Evolutionary conservation across 2,797 vertebrate species (phyloP).

Genomic region (Cuniculus paca): DNA sequence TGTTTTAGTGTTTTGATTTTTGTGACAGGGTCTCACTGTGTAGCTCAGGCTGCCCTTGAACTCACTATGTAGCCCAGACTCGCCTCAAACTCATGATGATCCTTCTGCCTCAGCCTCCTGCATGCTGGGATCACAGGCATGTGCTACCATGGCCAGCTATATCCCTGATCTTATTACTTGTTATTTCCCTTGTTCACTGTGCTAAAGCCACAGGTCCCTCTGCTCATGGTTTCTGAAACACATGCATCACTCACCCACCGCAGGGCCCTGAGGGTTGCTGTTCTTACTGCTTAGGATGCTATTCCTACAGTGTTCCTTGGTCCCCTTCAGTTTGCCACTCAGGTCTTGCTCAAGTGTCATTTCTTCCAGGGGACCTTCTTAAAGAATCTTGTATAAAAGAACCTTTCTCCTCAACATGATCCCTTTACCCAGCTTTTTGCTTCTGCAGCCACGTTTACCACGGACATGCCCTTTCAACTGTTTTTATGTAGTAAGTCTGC

Average conservation of each 20-base stretch:
- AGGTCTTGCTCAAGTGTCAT: background rate
- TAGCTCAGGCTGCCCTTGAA: background rate
- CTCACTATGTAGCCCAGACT: background rate
- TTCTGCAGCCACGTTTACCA: background rate
- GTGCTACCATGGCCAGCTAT: background rate
- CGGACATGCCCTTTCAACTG: background rate
- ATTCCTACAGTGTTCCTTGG: background rate
- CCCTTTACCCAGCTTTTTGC: background rate
- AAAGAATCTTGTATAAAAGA: background rate
- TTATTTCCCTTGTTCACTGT: background rate
- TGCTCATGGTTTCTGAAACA: background rate
- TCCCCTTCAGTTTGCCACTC: background rate
- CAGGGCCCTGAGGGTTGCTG: background rate
- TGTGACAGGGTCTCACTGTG: background rate
- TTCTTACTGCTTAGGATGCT: background rate
- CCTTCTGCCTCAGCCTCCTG: background rate
- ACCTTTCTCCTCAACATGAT: background rate
- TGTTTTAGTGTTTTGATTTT: background rate
- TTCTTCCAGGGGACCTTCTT: conserved; percentile 11
- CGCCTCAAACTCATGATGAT: background rate
- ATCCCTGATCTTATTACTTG: background rate
- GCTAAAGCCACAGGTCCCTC: background rate
- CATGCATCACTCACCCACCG: background rate
- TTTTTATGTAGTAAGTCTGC: background rate
- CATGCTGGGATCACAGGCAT: background rate